Evolutionary conservation across 2,113 vertebrate genomes (phyloP), one percentile per base, ranked within the genome.

Genomic region (Urocynchramus pylzowi): DNA sequence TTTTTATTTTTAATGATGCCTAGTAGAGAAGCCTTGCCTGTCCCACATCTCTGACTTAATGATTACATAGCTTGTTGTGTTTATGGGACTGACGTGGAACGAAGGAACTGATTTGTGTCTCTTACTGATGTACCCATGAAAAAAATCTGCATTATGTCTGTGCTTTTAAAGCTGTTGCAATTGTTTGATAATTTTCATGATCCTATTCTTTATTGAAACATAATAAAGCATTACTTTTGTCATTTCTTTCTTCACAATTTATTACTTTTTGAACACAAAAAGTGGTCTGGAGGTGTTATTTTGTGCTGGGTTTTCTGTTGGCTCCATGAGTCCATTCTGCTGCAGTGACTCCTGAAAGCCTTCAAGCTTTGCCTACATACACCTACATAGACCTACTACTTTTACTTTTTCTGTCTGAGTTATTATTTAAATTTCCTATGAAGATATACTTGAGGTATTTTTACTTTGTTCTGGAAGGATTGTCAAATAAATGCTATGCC

Each of bases 361-460:
- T 10, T 18, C 7, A 24, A 12, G 5, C 5, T 11, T 7, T 14
- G 1, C 3, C 3, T 8, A 16, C 0, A 0, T 9, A 37, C 6
- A 19, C 7, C 2, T 4, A n/a, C n/a, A n/a, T n/a, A n/a, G n/a
- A n/a, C n/a, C n/a, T n/a, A n/a, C n/a, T n/a, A 2, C 2, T 27
- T n/a, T 17, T 11, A 6, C 1, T 30, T 49, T 78, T 24, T 31
- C 23, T 22, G 3, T 19, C 17, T n/a, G 16, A 7, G 1, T 42
- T 65, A 5, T 1, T 27, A 2, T 27, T 73, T 50, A 24, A 16
- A n/a, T 47, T 60, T 49, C 9, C 4, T 1, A 0, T 9, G 0
- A 33, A 20, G n/a, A 4, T 35, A 5, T 39, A 20, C 49, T 71
- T 41, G 8, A 19, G 3, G 0, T 24, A 6, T 44, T 83, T 69